phyloP scores from a whole-genome alignment of 2,888 invertebrate genomes.

The Carterocephalus palaemon region DNA sequence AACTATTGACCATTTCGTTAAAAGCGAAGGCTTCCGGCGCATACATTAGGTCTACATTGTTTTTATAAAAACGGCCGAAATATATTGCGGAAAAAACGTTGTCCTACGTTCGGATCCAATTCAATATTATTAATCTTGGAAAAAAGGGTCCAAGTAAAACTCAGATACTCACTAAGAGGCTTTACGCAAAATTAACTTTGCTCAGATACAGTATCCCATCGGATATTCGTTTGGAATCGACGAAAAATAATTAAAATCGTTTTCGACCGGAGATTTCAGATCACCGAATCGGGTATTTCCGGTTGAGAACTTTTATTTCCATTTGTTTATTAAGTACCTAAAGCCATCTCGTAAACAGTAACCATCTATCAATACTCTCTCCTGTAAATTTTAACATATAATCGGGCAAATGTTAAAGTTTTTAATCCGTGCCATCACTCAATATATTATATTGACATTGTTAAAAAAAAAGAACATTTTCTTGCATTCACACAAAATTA shows the following conservation, averaged over 20 bases:
- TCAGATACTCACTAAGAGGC: conserved; percentile 29
- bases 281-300: conserved; percentile 32
- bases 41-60: background rate
- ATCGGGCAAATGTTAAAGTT: no score
- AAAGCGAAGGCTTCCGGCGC: background rate
- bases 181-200: conserved; percentile 38
- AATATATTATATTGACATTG: no score
- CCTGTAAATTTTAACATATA: no score
- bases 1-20: conserved; percentile 3
- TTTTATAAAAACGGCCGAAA: conserved; percentile 1
- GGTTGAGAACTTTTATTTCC: conserved; percentile 25
- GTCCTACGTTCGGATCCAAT: conserved; percentile 11
- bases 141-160: conserved; percentile 31
- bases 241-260: conserved; percentile 37
- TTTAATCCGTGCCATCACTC: no score
- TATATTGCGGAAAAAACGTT: conserved; percentile 9
- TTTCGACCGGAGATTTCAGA: conserved; percentile 30
- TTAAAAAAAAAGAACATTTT: no score
- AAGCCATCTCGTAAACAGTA: no score
- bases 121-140: conserved; percentile 27
- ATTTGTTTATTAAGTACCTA: no score
- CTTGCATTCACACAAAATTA: no score
- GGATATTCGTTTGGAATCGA: conserved; percentile 36
- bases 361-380: no score
- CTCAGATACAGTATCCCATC: conserved; percentile 37